These are phyloP conservation scores for Cephalopholis sonnerati DNA, from an alignment of 2,113 vertebrate species.

Conservation along the genomic window DNA sequence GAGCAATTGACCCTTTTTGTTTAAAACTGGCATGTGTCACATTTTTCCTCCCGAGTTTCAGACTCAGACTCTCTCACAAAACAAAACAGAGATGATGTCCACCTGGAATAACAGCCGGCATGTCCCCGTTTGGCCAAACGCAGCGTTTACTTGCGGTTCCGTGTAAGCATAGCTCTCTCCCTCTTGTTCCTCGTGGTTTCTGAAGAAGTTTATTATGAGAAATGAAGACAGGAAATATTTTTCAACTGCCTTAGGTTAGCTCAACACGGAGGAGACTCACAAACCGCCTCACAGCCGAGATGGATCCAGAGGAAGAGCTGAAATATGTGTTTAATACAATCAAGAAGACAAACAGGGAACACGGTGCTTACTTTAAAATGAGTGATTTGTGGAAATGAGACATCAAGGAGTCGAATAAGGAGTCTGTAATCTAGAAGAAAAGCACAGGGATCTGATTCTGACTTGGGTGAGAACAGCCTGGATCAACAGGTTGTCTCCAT, in stretches of 20 bases:
- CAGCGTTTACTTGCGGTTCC: conserved; percentile 69
- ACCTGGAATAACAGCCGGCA: conserved; percentile 76
- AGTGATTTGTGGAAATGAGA: conserved; percentile 64
- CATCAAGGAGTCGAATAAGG: conserved; percentile 53
- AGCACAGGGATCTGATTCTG: conserved; percentile 11
- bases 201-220: conserved; percentile 75
- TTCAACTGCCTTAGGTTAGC: conserved; percentile 70
- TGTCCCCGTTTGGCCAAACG: conserved; percentile 70
- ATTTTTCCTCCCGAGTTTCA: conserved; percentile 35
- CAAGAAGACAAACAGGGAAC: conserved; percentile 40
- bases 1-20: conserved; percentile 66
- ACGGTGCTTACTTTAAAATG: conserved; percentile 27
- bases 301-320: conserved; percentile 39
- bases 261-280: conserved; percentile 52
- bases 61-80: conserved; percentile 45
- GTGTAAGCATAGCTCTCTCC: conserved; percentile 58
- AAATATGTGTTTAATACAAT: conserved; percentile 61
- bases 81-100: conserved; percentile 69
- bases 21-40: conserved; percentile 61
- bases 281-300: conserved; percentile 45
- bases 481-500: conserved; percentile 4
- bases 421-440: conserved; percentile 25
- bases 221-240: conserved; percentile 82
- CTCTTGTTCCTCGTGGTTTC: conserved; percentile 71
- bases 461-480: conserved; percentile 23